phyloP scores from a whole-genome alignment of 2,797 vertebrate species.

The Melanotaenia pygmaea region DNA sequence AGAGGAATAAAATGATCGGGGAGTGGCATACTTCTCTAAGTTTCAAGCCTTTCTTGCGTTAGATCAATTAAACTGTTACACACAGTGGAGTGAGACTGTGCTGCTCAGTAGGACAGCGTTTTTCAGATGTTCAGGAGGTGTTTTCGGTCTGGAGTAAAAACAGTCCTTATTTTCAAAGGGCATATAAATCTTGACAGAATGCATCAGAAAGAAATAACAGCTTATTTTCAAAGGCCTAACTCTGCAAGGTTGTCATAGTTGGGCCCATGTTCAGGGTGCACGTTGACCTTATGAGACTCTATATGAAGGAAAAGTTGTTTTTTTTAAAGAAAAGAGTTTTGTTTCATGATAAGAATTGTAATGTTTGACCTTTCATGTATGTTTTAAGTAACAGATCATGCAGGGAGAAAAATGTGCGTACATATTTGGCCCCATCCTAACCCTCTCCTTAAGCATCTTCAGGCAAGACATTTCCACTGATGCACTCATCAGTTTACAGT shows the following conservation, averaged over 20 bases:
- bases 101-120: neutral
- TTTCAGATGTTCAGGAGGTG: neutral
- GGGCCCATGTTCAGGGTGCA: neutral
- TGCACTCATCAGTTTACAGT: neutral
- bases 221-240: no score
- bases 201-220: no score
- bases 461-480: neutral
- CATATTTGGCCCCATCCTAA: no score
- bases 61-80: neutral
- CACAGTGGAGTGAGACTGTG: neutral
- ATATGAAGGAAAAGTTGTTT: no score
- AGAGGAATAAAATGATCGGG: neutral
- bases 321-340: neutral
- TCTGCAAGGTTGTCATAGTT: neutral
- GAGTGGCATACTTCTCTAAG: neutral
- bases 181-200: no score
- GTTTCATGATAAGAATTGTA: neutral
- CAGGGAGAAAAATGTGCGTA: neutral
- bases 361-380: neutral
- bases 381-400: neutral
- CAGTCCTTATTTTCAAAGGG: no score
- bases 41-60: neutral
- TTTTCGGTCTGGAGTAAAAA: neutral
- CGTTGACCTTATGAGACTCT: neutral
- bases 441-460: neutral